Percentiles rank a stretch among this genome's conserved stretches.
These are phyloP conservation scores for Lordiphosa stackelbergi DNA, from an alignment of 1,140 invertebrate species.

Conservation along the genomic window DNA sequence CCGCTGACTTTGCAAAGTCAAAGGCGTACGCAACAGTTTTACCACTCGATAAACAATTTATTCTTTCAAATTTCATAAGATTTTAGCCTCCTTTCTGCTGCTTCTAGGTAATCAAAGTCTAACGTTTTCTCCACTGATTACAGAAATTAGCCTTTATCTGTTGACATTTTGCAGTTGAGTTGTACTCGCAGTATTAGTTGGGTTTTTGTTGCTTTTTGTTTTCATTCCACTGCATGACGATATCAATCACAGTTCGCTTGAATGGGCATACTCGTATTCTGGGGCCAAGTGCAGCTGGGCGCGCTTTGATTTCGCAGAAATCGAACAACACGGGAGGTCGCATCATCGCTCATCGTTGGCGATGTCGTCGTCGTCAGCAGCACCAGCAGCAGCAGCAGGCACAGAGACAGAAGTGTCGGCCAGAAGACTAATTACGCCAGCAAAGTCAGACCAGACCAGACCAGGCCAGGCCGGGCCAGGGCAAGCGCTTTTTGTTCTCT, in stretches of 20 bases:
- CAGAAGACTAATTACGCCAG: constrained; percentile 70
- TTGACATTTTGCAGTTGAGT: no score
- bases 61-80: no score
- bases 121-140: no score
- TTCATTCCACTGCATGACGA: constrained; percentile 21
- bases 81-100: no score
- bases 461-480: background rate
- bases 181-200: no score
- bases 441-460: constrained; percentile 6
- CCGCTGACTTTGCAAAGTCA: no score
- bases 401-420: constrained; percentile 54
- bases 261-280: constrained; percentile 46
- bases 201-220: constrained; percentile 1
- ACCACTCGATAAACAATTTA: no score
- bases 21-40: no score
- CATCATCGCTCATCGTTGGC: constrained; percentile 56
- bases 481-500: constrained; percentile 9
- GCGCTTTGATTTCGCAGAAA: constrained; percentile 71
- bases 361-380: constrained; percentile 30
- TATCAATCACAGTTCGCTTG: constrained; percentile 70
- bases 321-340: constrained; percentile 71
- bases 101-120: no score
- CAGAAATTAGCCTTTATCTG: no score
- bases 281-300: constrained; percentile 60
- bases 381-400: constrained; percentile 14